phyloP scores from a whole-genome alignment of 1,140 invertebrate genomes.

The Drosophila lowei region DNA sequence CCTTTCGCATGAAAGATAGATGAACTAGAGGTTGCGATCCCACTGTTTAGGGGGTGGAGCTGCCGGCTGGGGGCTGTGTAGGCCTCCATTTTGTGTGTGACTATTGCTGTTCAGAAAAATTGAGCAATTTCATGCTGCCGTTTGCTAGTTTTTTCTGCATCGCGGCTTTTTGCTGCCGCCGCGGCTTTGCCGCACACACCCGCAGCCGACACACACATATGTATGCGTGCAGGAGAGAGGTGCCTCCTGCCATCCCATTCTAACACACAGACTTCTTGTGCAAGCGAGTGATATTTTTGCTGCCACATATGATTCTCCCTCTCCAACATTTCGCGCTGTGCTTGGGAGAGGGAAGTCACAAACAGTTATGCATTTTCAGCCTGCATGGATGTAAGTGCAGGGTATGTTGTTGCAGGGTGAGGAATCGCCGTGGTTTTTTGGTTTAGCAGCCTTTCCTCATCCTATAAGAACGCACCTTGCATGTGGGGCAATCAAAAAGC shows the following conservation, averaged over 20 bases:
- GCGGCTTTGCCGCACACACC: slow-evolving; percentile 26
- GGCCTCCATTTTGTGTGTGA: slow-evolving; percentile 55
- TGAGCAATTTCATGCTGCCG: slow-evolving; percentile 69
- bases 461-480: too few relatives aligned
- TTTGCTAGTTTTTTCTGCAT: slow-evolving; percentile 61
- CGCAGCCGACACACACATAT: background rate
- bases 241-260: slow-evolving; percentile 1
- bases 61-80: background rate
- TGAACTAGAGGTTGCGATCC: slow-evolving; percentile 53
- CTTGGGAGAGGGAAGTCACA: slow-evolving; percentile 3
- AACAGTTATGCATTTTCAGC: slow-evolving; percentile 4
- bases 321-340: background rate
- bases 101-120: slow-evolving; percentile 77
- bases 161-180: slow-evolving; percentile 22
- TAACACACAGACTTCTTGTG: slow-evolving; percentile 53
- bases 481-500: too few relatives aligned
- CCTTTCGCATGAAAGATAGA: slow-evolving; percentile 53
- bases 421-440: too few relatives aligned
- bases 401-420: too few relatives aligned
- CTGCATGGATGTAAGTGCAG: background rate
- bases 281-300: slow-evolving; percentile 76
- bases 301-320: slow-evolving; percentile 43
- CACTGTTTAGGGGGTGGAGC: background rate
- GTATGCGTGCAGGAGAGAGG: too few relatives aligned
- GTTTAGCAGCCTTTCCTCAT: too few relatives aligned